Base-by-base conservation (phyloP, 2,888 invertebrate genomes). In the Podabrus alpinus region DNA sequence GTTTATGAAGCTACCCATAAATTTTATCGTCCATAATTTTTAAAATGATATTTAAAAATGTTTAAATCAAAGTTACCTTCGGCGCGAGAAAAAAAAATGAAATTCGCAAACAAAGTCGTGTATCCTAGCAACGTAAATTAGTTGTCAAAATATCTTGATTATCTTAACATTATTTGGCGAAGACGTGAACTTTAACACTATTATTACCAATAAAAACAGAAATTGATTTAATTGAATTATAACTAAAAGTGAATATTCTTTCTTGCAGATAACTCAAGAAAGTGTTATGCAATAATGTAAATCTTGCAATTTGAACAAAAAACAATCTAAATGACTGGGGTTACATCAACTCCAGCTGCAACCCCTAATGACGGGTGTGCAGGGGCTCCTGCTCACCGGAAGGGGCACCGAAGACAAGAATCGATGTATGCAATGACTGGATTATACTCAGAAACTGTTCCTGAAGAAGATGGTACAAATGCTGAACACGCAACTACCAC, bases 371-470 rank as follows among this genome's bases (percentile, higher is more conserved):
- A 71, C 60, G 71, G 69, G 68, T 76, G 69, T 70, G 78, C 76
- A 66, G 76, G 78, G 61, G 71, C 45, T 59, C 77, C 79, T 72
- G 81, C 80, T 66, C 84, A 84, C 73, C 84, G 85, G 75, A 85
- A 85, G 79, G 86, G 85, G 21, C 86, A 86, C 78, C n/a, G 94
- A 85, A 91, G 94, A 87, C 95, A 95, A 90, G 95, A 95, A 87
- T 95, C 95, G 83, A 95, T 95, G 94, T 95, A 95, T 87, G 94
- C 95, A 80, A 94, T 95, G 94, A 95, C 95, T 64, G 95, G 95
- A 25, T 89, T 95, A 75, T 95, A 95, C 86, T 93, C 94, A 76
- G 94, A 94, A 84, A 91, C 91, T 29, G 90, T 92, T 29, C 90
- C 92, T 80, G 90, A 89, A 78, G 92, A 92, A 81, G 89, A 90